Evolutionary conservation across 1,140 invertebrate genomes (phyloP), one percentile per base, ranked within the genome.

Genomic region (Trachymyrmex cornetzi): DNA sequence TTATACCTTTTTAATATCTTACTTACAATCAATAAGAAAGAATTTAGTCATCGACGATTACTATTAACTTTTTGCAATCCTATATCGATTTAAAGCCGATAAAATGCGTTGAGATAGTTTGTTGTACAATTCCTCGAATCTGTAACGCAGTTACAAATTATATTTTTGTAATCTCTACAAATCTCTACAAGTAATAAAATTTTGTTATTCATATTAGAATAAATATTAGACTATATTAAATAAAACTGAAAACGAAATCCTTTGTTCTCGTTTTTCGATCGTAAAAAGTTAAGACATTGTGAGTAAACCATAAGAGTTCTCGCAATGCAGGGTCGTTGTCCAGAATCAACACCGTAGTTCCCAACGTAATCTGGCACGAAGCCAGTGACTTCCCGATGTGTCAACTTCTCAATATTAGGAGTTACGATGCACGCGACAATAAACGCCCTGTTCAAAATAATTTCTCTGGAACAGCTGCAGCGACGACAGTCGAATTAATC

Each of bases 371-470:
- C 87, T 92, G 91, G 89, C 86, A 55, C 9, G 22, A 14, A 24
- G 89, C 91, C 91, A 92, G 71, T 82, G 50, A 87, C 84, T 92
- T 92, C 85, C 88, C 91, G 69, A 92, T 92, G 88, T 92, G 89
- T 92, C 91, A 92, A 92, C 86, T 88, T 89, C 82, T 91, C 84
- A 79, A 92, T 91, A 92, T 92, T 92, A 92, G 90, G 67, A 89
- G 77, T 81, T 64, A 77, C 85, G 72, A 19, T 55, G n/a, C 34
- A n/a, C 44, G 30, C 44, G 30, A 77, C 55, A 80, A 61, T 77
- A 44, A 48, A 16, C 22, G 59, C 61, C 77, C 80, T 85, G 89
- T 77, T 81, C 50, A 63, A 61, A 79, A 79, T 67, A 77, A 85
- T 77, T 50, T 44, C 55, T 61, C 14, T 27, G 12, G 48, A 59